Evolutionary conservation across 2,113 vertebrate species (phyloP).

Genomic region (cattle (Bos taurus)): DNA sequence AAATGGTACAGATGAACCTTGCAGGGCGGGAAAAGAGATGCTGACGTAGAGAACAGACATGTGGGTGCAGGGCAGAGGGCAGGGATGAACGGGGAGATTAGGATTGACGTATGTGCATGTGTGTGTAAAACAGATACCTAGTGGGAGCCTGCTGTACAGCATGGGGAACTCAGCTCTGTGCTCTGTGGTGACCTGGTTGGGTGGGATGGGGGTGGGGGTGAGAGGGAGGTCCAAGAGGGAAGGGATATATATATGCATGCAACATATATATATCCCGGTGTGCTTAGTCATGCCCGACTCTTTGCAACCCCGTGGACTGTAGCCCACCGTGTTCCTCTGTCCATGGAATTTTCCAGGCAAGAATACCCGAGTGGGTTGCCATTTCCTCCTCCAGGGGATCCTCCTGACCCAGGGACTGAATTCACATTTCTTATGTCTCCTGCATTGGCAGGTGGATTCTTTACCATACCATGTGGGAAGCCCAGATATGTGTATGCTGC

Average conservation of each 20-base stretch:
- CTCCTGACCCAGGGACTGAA: background rate
- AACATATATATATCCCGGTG: background rate
- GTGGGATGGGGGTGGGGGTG: background rate
- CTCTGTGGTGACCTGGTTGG: background rate
- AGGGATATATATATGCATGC: background rate
- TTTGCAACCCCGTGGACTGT: background rate
- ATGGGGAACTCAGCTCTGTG: background rate
- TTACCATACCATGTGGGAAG: background rate
- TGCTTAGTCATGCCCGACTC: background rate
- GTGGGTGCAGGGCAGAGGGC: background rate
- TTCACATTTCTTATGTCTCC: background rate
- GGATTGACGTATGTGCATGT: fast-evolving
- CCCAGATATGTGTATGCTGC: background rate
- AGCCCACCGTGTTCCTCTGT: background rate
- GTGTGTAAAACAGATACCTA: background rate
- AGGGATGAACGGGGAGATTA: background rate
- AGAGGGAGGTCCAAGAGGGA: background rate
- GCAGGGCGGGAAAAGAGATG: background rate
- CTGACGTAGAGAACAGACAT: background rate
- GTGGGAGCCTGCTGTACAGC: background rate
- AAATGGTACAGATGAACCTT: background rate
- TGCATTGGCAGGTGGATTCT: background rate
- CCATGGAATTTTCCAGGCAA: background rate
- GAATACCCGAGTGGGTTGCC: background rate
- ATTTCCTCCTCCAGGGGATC: background rate